Evolutionary conservation across 2,797 vertebrate species (phyloP).

Genomic region (Leptodactylus fallax): DNA sequence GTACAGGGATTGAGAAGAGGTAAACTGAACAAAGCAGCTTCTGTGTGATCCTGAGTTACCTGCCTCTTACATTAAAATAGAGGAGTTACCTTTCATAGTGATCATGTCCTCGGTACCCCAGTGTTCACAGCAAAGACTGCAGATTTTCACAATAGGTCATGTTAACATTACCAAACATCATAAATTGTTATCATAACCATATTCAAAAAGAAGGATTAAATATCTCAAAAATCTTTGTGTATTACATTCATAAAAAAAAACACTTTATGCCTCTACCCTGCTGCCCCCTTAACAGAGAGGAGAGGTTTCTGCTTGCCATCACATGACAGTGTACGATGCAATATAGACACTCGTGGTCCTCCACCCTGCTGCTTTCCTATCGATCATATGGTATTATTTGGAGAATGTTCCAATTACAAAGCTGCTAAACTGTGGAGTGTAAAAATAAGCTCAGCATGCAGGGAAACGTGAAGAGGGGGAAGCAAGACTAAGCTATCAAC

Average conservation of each 20-base stretch:
- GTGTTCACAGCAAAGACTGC: neutral
- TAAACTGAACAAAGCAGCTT: no score
- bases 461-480: constrained; percentile 68
- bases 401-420: constrained; percentile 66
- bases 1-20: no score
- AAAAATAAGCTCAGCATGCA: constrained; percentile 67
- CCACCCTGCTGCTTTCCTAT: constrained; percentile 55
- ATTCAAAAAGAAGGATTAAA: neutral
- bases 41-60: no score
- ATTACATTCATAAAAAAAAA: neutral
- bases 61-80: neutral
- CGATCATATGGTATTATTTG: constrained; percentile 69
- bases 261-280: constrained; percentile 7
- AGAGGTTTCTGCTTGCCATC: neutral
- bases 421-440: constrained; percentile 64
- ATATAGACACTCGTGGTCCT: constrained; percentile 25
- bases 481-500: constrained; percentile 69
- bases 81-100: no score
- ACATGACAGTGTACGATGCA: constrained; percentile 20
- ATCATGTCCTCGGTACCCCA: neutral
- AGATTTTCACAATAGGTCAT: neutral
- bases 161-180: neutral
- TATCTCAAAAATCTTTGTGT: neutral
- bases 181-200: neutral
- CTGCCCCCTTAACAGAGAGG: constrained; percentile 1